phyloP scores from a whole-genome alignment of 2,888 invertebrate species.

The Altica lythri region DNA sequence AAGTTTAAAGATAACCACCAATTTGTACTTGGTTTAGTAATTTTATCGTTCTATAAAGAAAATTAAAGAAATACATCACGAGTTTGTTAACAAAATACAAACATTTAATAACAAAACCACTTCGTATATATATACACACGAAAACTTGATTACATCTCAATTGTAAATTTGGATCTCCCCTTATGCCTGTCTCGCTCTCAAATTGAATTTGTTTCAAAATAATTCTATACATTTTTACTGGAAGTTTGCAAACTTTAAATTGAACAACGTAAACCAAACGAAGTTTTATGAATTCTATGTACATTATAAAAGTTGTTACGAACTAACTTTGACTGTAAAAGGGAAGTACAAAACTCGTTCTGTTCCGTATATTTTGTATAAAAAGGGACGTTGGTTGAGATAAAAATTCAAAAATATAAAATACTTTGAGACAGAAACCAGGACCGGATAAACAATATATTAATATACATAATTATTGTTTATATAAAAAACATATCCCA shows the following conservation, averaged over 20 bases:
- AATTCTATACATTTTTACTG: constrained; percentile 52
- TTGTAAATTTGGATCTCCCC: constrained; percentile 24
- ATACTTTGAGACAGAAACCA: constrained; percentile 22
- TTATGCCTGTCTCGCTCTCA: constrained; percentile 29
- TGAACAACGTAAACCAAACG: constrained; percentile 55
- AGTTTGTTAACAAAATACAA: too few relatives aligned
- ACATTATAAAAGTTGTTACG: constrained; percentile 55
- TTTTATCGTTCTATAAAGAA: too few relatives aligned
- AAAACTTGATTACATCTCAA: constrained; percentile 36
- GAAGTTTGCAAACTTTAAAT: constrained; percentile 53
- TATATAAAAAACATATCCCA: too few relatives aligned
- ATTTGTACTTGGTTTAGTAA: too few relatives aligned
- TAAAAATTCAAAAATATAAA: constrained; percentile 43
- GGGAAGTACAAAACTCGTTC: constrained; percentile 44
- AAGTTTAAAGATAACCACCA: too few relatives aligned
- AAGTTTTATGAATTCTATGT: constrained; percentile 54
- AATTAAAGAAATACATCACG: too few relatives aligned
- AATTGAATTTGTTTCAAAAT: constrained; percentile 55
- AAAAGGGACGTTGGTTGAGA: constrained; percentile 41
- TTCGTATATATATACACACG: too few relatives aligned
- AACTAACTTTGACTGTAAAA: constrained; percentile 47
- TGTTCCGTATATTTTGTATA: constrained; percentile 31
- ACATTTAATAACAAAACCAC: too few relatives aligned
- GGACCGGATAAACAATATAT: constrained; percentile 14
- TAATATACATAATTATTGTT: too few relatives aligned